Evolutionary conservation across 2,797 vertebrate genomes (phyloP), one percentile per base, ranked within the genome.

Genomic region (Mallotus villosus): DNA sequence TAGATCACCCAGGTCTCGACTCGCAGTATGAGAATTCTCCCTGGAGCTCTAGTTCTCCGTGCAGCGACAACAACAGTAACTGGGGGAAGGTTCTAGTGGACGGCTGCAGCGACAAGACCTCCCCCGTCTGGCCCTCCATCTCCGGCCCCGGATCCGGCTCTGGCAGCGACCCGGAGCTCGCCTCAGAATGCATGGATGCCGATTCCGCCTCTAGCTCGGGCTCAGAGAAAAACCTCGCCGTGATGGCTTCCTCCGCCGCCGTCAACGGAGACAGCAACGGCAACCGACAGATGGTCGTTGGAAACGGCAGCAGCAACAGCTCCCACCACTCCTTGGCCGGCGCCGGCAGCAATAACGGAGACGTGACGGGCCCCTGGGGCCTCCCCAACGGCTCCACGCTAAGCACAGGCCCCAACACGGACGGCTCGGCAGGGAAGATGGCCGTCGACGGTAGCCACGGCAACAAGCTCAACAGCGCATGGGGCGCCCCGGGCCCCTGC

Each of bases 1-100:
- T 95, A 90, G 96, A 96, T 87, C 96, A 96, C 88, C 91, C 91
- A 80, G 94, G 93, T 90, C 93, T 96, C 89, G 97, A 95, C 88
- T 91, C 96, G 60, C 96, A 97, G 90, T 98, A 98, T 98, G 98
- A 98, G 91, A 95, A 93, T 92, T 95, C 93, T 81, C 94, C 94
- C 79, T 97, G 94, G 96, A 97, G 94, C 83, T 92, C 95, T 90
- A 93, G 94, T 82, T 97, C 96, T 90, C 95, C 95, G 79, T 94
- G 94, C 73, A 95, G 94, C 67, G 96, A 97, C 90, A 87, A 94
- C 73, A 95, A 95, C 94, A 95, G 94, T 93, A 95, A 94, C 92
- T 97, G 96, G 96, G 94, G 95, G 83, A 95, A 96, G 93, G 95
- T 95, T 87, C 90, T 95, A 91, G 94, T 96, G 87, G 95, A 98